Evolutionary conservation across 2,113 vertebrate genomes (phyloP).

Genomic region (Conger conger): DNA sequence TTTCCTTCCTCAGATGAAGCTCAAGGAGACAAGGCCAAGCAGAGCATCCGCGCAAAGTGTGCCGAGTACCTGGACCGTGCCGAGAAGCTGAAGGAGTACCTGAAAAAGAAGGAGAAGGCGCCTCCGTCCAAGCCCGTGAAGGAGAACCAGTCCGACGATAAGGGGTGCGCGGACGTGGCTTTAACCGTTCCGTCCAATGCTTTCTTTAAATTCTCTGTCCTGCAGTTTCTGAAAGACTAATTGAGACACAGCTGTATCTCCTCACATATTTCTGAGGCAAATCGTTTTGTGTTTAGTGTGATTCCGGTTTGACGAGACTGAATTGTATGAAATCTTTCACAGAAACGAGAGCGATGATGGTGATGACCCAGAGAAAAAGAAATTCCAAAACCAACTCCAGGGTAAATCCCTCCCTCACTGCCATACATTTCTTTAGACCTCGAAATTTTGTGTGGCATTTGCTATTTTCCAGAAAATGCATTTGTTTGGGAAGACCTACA

Average conservation of each 20-base stretch:
- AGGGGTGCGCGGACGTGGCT: constrained; percentile 72
- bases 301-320: background rate
- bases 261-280: background rate
- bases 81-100: constrained; percentile 91
- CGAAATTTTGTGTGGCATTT: background rate
- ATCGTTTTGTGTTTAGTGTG: background rate
- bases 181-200: background rate
- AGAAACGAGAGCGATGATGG: constrained; percentile 97
- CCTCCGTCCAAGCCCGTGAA: constrained; percentile 86
- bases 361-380: constrained; percentile 94
- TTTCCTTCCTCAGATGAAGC: constrained; percentile 82
- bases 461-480: too few relatives aligned
- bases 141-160: constrained; percentile 87
- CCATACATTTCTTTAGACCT: background rate
- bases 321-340: constrained; percentile 31
- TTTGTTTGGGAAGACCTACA: too few relatives aligned
- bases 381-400: constrained; percentile 95
- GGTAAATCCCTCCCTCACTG: constrained; percentile 63
- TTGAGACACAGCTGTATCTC: background rate
- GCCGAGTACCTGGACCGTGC: constrained; percentile 92
- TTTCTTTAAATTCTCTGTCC: too few relatives aligned
- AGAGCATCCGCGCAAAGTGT: constrained; percentile 89
- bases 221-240: background rate
- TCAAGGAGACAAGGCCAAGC: constrained; percentile 90
- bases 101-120: constrained; percentile 87